Evolutionary conservation across 64 coral and sea anemone species (phyloP).

Genomic region (Porites lutea): DNA sequence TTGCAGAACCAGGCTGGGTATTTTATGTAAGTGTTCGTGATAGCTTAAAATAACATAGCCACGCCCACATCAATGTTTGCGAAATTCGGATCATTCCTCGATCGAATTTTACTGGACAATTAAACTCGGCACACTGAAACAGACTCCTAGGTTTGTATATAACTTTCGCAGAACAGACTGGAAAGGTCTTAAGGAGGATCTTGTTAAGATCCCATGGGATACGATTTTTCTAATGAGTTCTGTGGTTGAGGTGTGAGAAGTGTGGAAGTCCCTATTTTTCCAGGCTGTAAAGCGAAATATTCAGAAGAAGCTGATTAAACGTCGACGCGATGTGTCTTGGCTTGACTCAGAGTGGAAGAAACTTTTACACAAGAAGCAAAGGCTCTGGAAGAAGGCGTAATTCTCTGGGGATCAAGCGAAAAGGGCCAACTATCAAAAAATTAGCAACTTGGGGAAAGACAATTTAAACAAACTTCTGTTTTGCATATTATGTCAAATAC

Average conservation of each 20-base stretch:
- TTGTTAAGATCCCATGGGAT: background rate
- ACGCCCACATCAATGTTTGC: background rate
- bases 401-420: slow-evolving; percentile 1
- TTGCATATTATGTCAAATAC: background rate
- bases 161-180: too few relatives aligned
- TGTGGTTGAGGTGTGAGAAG: slow-evolving; percentile 4
- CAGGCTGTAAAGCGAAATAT: slow-evolving; percentile 2
- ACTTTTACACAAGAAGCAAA: slow-evolving; percentile 16
- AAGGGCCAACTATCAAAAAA: background rate
- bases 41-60: too few relatives aligned
- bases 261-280: background rate
- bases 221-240: slow-evolving; percentile 7
- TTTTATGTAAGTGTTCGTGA: too few relatives aligned
- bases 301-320: background rate
- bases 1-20: too few relatives aligned
- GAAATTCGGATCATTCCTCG: background rate
- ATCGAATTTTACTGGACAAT: background rate
- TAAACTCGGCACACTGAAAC: too few relatives aligned
- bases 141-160: too few relatives aligned
- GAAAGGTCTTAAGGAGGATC: too few relatives aligned
- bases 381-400: slow-evolving; percentile 9
- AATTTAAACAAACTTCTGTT: background rate
- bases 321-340: background rate
- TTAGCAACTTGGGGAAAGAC: slow-evolving; percentile 22
- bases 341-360: background rate